A percentile compares a stretch with the other conserved stretches of the same genome.
These are phyloP conservation scores for Bursaphelenchus mucronatus DNA, from an alignment of 1,140 invertebrate genomes.

Conservation along the genomic window DNA sequence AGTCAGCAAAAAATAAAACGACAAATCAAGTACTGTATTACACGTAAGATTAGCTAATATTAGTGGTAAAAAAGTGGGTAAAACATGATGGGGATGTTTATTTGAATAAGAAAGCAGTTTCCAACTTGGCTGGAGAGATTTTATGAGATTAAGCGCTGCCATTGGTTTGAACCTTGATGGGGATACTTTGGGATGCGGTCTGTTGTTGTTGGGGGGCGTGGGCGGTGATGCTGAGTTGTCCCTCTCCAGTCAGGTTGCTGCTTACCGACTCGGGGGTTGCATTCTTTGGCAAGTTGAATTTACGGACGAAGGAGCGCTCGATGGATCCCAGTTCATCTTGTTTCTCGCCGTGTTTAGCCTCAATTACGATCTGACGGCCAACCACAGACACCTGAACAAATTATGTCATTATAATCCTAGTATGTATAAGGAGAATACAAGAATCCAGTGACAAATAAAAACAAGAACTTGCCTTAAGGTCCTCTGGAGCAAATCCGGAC, in stretches of 20 bases:
- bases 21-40: no score
- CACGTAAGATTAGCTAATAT: no score
- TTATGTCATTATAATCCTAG: background rate
- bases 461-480: constrained; percentile 32
- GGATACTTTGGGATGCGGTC: no score
- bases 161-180: no score
- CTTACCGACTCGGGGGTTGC: constrained; percentile 31
- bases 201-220: constrained; percentile 27
- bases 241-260: constrained; percentile 41
- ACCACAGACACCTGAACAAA: constrained; percentile 38
- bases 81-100: no score
- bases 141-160: no score
- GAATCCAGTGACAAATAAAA: background rate
- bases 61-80: no score
- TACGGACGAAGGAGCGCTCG: constrained; percentile 42
- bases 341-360: constrained; percentile 43
- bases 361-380: constrained; percentile 38
- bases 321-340: constrained; percentile 39
- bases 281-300: constrained; percentile 42
- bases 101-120: no score
- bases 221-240: constrained; percentile 35
- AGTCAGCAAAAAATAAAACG: no score
- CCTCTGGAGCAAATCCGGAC: constrained; percentile 38
- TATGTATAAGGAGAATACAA: background rate
- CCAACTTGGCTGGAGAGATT: no score